Evolutionary conservation across 1,140 invertebrate genomes (phyloP).

Genomic region (Philotrypesis tridentata): DNA sequence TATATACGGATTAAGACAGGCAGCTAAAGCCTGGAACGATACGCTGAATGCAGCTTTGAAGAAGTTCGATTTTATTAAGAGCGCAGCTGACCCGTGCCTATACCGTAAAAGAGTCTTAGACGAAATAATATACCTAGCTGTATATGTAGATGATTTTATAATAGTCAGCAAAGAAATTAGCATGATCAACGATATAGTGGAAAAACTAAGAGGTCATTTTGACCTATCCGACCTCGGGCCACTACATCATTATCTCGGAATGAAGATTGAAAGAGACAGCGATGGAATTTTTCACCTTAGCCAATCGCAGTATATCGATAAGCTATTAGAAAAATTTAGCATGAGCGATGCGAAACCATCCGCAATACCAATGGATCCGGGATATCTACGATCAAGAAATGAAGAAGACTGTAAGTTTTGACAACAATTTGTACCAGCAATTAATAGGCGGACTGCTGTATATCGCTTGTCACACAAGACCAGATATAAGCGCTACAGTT

Average conservation of each 20-base stretch:
- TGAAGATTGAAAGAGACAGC: neutral
- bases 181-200: neutral
- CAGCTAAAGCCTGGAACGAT: slow-evolving; percentile 17
- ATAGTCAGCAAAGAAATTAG: neutral
- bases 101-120: slow-evolving; percentile 32
- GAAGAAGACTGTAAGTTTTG: neutral
- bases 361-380: neutral
- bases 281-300: neutral
- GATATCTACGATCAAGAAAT: slow-evolving; percentile 35
- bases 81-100: neutral
- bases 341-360: neutral
- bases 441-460: slow-evolving; percentile 30
- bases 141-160: slow-evolving; percentile 14
- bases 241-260: neutral
- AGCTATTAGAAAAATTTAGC: neutral
- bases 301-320: neutral
- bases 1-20: slow-evolving; percentile 6
- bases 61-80: neutral
- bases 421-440: slow-evolving; percentile 1
- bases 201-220: neutral
- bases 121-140: slow-evolving; percentile 35
- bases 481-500: slow-evolving; percentile 50
- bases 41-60: neutral
- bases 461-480: slow-evolving; percentile 4
- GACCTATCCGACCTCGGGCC: neutral